A percentile compares a stretch with the other conserved stretches of the same genome.
Evolutionary conservation across 1,140 invertebrate genomes (phyloP).

Genomic region (Eupristina koningsbergeri): DNA sequence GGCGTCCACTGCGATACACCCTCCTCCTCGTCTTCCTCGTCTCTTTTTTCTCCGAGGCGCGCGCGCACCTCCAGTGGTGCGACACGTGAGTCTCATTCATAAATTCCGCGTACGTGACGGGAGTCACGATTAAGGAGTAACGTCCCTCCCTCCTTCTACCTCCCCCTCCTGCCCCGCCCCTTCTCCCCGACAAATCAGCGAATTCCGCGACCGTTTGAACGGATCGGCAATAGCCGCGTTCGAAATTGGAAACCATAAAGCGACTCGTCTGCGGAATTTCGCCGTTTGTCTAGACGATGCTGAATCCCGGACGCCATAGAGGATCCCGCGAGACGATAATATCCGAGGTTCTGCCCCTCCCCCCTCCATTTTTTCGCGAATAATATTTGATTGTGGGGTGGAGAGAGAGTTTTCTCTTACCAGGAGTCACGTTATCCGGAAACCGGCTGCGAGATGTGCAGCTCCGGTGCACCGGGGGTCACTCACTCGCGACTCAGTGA

Average conservation of each 20-base stretch:
- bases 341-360: background rate
- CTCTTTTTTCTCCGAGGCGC: background rate
- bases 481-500: background rate
- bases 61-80: background rate
- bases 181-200: background rate
- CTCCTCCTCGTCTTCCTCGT: no score
- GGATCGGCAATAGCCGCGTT: background rate
- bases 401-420: background rate
- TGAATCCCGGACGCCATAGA: background rate
- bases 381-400: background rate
- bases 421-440: constrained; percentile 26
- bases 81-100: constrained; percentile 43
- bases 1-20: background rate
- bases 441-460: background rate
- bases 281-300: constrained; percentile 6
- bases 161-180: no score
- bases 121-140: constrained; percentile 10
- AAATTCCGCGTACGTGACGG: constrained; percentile 17
- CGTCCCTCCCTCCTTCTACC: no score
- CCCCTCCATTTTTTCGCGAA: background rate
- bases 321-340: background rate
- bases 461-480: background rate
- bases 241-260: constrained; percentile 28
- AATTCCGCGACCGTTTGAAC: background rate
- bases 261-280: constrained; percentile 8